Conservation (phyloP, 2,113 vertebrate species). For the Xyliphius kryptos region DNA sequence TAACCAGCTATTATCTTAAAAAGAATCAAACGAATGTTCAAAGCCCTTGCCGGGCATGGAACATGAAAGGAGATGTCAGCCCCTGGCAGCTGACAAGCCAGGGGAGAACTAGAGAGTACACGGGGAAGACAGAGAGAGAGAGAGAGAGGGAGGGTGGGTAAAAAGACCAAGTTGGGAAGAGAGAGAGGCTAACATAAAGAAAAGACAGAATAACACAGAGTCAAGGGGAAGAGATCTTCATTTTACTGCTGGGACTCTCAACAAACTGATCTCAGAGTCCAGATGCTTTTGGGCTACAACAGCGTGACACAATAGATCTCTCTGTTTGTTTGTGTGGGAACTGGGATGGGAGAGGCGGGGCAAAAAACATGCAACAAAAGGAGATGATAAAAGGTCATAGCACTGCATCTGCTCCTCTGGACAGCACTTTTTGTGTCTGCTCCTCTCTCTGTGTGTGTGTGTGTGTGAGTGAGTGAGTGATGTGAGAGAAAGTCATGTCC, state of each 20-base stretch:
- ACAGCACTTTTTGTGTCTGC: constrained; percentile 6
- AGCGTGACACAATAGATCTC: constrained; percentile 57
- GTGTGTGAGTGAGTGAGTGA: not conserved
- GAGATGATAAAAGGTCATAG: constrained; percentile 42
- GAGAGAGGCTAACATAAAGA: not conserved
- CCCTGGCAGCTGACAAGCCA: constrained; percentile 95
- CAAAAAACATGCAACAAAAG: constrained; percentile 39
- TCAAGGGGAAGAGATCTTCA: constrained; percentile 63
- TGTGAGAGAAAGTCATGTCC: too few relatives aligned
- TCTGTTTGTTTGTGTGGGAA: constrained; percentile 69
- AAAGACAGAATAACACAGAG: constrained; percentile 12
- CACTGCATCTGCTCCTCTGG: constrained; percentile 35
- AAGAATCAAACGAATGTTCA: constrained; percentile 99
- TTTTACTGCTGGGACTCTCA: constrained; percentile 66
- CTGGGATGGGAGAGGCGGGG: constrained; percentile 13
- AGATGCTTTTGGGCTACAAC: constrained; percentile 56
- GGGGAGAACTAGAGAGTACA: constrained; percentile 58
- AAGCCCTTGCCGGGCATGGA: constrained; percentile 88
- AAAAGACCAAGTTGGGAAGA: not conserved
- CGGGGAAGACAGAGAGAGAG: constrained; percentile 51
- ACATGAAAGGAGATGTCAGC: constrained; percentile 99
- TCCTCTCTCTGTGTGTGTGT: not conserved
- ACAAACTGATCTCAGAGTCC: constrained; percentile 55
- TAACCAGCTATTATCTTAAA: constrained; percentile 99
- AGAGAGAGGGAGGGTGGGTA: constrained; percentile 44